Evolutionary conservation across 1,140 invertebrate genomes (phyloP), one percentile per base, ranked within the genome.

Genomic region (Vollenhovia emeryi): DNA sequence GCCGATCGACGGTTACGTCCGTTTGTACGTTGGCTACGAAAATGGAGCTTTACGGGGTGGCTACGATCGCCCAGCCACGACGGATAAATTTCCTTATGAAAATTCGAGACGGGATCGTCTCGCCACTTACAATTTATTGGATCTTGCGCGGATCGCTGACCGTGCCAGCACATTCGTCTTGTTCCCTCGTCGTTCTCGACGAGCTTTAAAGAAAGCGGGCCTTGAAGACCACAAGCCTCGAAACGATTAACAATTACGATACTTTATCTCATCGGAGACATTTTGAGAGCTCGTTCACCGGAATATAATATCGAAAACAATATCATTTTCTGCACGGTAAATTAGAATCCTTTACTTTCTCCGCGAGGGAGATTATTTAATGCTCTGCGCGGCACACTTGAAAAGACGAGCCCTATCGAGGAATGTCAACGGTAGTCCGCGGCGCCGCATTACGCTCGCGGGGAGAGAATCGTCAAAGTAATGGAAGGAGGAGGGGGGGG

Each of bases 81-180:
- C 40, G 57, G 86, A 90, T 94, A 92, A 93, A 93, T 92, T 91
- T 71, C 78, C 90, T 93, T 93, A 93, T 94, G 91, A 93, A 93
- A 93, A 93, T 93, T 92, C 87, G 64, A 11, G 24, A 40, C n/a
- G 68, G 30, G 21, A 79, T 80, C 68, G 74, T 43, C 73, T 64
- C 60, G 57, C 68, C 86, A 48, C 36, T 40, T 40, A 60, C 89
- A 91, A 93, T 93, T 93, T 93, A 93, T 93, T 87, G 87, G 74
- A 27, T 60, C 55, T 40, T 60, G 15, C 15, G 66, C 36, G 52
- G 55, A 89, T 79, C 73, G 76, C 89, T 90, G 86, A 90, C 88
- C 73, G 50, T 60, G 76, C 83, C 57, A 57, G 45, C 57, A 21
- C 45, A n/a, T 43, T 78, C 15, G 13, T 11, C n/a, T 30, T 59